Evolutionary conservation across 2,797 vertebrate species (phyloP), one percentile per base, ranked within the genome.

Genomic region (Atherinosoma microstoma): DNA sequence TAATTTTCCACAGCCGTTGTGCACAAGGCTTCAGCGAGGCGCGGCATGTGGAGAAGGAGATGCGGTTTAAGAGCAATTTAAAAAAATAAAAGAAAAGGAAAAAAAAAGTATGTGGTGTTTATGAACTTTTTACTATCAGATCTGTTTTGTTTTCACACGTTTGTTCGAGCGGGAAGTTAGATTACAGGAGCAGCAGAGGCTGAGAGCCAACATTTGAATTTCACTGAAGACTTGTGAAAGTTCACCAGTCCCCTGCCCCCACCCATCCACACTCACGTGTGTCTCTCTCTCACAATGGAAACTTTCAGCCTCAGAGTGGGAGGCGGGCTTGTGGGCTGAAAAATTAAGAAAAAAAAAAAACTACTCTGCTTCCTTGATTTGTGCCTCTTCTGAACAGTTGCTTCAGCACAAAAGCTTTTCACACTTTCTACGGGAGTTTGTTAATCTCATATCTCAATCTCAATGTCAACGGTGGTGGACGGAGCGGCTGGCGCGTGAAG

Each of bases 231-330:
- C 90, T 83, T 87, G 88, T 89, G 87, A 91, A 86, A 88, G 87
- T 87, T 80, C 77, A 84, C 83, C 81, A 70, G 35, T 70, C 76
- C 83, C 85, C 73, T 76, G 75, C 88, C 87, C 88, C 86, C 88
- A 89, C 88, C 84, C 84, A 58, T 78, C 70, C 73, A 87, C 72
- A 84, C 93, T 91, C 91, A 91, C 80, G 86, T 91, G 91, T 91
- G 91, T 87, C 73, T 89, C 87, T 89, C 87, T 84, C 89, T 92
- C 94, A 94, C 94, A 95, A 93, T 95, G 94, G 94, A 95, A 96
- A 95, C 94, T 95, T 96, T 96, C 92, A 92, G 91, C 86, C 89
- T 65, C 80, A 67, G 91, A 90, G 88, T 86, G 87, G 90, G 89
- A 90, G 94, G 93, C 82, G 90, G 91, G 87, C 84, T 88, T 83